phyloP scores from a whole-genome alignment of 2,797 vertebrate species.

The Melanogrammus aeglefinus region DNA sequence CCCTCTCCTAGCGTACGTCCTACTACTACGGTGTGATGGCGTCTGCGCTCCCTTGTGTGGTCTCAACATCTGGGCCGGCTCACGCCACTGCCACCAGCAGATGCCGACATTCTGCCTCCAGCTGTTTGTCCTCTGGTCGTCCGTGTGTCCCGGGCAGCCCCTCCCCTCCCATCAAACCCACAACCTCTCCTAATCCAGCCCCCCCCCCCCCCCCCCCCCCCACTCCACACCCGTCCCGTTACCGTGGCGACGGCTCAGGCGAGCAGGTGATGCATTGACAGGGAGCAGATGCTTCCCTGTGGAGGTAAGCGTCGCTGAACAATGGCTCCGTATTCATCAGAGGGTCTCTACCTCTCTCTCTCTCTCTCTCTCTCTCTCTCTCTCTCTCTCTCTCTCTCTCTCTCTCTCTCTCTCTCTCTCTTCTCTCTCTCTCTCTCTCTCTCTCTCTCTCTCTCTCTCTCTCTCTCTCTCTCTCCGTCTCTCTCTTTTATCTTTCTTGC shows the following conservation, averaged over 20 bases:
- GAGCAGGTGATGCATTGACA: conserved; percentile 99
- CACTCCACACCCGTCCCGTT: conserved; percentile 71
- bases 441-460: too few relatives aligned
- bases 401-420: conserved; percentile 47
- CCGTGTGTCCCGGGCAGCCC: conserved; percentile 46
- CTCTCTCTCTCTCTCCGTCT: too few relatives aligned
- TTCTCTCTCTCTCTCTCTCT: too few relatives aligned
- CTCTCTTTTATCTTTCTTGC: too few relatives aligned
- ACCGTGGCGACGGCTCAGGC: conserved; percentile 87
- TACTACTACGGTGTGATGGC: background rate
- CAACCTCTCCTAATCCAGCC: conserved; percentile 81
- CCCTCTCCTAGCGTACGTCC: too few relatives aligned
- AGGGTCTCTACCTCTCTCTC: conserved; percentile 77
- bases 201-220: too few relatives aligned
- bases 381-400: conserved; percentile 22
- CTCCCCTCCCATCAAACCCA: conserved; percentile 67
- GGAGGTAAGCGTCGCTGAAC: conserved; percentile 89
- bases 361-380: conserved; percentile 15
- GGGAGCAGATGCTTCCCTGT: conserved; percentile 98
- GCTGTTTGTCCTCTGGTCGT: conserved; percentile 13
- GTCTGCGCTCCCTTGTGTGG: background rate
- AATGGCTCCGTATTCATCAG: conserved; percentile 91
- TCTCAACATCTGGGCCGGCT: background rate
- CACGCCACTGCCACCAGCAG: conserved; percentile 60
- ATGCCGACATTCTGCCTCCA: conserved; percentile 60